Conservation (phyloP, 2,113 vertebrate genomes). For the Oncorhynchus tshawytscha region DNA sequence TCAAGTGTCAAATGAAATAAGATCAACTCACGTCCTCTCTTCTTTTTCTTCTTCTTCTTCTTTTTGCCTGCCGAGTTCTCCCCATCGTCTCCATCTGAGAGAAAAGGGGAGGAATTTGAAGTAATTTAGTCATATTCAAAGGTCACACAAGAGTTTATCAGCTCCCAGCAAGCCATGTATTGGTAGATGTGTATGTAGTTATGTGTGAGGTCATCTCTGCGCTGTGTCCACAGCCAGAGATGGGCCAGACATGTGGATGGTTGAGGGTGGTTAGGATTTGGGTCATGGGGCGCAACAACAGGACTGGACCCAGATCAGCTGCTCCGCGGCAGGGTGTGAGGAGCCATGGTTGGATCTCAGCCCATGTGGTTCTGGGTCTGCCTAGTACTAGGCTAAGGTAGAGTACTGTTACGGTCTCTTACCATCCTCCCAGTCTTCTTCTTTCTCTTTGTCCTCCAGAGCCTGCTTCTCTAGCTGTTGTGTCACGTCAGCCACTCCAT, state of each 20-base stretch:
- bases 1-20: too few species aligned
- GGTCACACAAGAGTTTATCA: too few species aligned
- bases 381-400: too few species aligned
- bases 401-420: conserved; percentile 35
- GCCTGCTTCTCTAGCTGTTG: conserved; percentile 87
- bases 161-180: too few species aligned
- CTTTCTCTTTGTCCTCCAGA: conserved; percentile 88
- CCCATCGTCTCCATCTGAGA: conserved; percentile 68
- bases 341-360: too few species aligned
- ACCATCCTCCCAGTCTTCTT: conserved; percentile 90
- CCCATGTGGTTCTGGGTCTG: too few species aligned
- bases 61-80: conserved; percentile 70
- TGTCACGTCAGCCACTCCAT: conserved; percentile 75
- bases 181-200: not conserved
- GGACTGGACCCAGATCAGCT: too few species aligned
- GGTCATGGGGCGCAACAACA: not conserved
- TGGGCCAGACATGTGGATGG: not conserved
- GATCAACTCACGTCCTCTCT: conserved; percentile 67
- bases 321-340: too few species aligned
- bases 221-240: too few species aligned
- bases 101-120: not conserved
- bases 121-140: not conserved
- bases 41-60: conserved; percentile 78
- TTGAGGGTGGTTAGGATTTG: not conserved
- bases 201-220: not conserved